Evolutionary conservation across 2,888 invertebrate species (phyloP).

Genomic region (Cephus pulcher): DNA sequence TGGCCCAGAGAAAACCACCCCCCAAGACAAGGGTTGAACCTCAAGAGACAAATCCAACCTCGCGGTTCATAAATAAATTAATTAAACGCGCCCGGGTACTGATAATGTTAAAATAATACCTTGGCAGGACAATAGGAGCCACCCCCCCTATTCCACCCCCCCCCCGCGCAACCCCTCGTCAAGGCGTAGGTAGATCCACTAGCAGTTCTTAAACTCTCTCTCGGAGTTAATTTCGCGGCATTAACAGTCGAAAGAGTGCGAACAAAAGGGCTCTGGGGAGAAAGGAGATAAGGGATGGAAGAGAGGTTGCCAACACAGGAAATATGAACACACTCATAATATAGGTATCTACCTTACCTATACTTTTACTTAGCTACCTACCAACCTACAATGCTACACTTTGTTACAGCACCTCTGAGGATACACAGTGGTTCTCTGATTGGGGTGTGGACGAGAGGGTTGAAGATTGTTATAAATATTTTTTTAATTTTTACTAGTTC

Average conservation of each 20-base stretch:
- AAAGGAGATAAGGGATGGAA: conserved; percentile 55
- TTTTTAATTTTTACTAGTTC: background rate
- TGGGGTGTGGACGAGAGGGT: background rate
- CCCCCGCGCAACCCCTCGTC: background rate
- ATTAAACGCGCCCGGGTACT: conserved; percentile 54
- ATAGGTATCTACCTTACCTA: conserved; percentile 38
- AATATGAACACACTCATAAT: conserved; percentile 61
- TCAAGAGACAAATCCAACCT: conserved; percentile 40
- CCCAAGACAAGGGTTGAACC: conserved; percentile 46
- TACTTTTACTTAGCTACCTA: conserved; percentile 11
- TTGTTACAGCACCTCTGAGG: conserved; percentile 9
- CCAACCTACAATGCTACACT: conserved; percentile 31
- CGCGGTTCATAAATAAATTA: conserved; percentile 63
- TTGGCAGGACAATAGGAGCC: conserved; percentile 45
- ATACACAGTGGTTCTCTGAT: conserved; percentile 23
- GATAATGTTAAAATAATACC: conserved; percentile 63
- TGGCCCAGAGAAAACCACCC: background rate
- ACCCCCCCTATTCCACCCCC: conserved; percentile 19
- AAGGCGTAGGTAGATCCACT: conserved; percentile 25
- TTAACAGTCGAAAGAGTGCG: conserved; percentile 66
- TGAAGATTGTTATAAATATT: background rate
- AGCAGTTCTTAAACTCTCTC: conserved; percentile 60
- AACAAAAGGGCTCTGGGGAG: conserved; percentile 60
- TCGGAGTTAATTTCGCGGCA: conserved; percentile 63
- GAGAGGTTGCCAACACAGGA: conserved; percentile 46